phyloP scores from a whole-genome alignment of 2,888 invertebrate species.

The Aphodius sticticus region DNA sequence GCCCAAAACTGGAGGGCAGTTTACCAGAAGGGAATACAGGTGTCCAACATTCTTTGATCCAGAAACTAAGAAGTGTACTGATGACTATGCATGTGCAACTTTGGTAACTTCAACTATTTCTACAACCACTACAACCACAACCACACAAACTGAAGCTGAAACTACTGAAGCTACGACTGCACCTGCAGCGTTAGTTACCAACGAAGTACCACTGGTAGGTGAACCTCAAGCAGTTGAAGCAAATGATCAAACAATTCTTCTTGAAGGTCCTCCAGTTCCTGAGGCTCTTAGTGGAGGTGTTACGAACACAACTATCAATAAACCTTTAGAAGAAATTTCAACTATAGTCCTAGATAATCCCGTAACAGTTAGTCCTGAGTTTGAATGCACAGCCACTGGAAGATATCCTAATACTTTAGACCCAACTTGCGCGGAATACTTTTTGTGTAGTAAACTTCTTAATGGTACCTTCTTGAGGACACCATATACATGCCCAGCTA shows the following conservation, averaged over 20 bases:
- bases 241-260: slow-evolving; percentile 11
- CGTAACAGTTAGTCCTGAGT: not conserved
- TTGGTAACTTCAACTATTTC: not conserved
- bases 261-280: not conserved
- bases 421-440: slow-evolving; percentile 42
- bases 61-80: not conserved
- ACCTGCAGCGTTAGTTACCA: not conserved
- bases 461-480: slow-evolving; percentile 52
- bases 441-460: slow-evolving; percentile 39
- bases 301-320: not conserved
- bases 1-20: slow-evolving; percentile 41
- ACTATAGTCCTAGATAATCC: not conserved
- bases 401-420: slow-evolving; percentile 59
- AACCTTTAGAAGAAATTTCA: not conserved
- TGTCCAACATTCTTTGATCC: slow-evolving; percentile 17
- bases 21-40: slow-evolving; percentile 43
- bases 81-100: slow-evolving; percentile 10
- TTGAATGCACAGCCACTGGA: slow-evolving; percentile 57
- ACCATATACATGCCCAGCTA: slow-evolving; percentile 43
- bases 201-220: not conserved
- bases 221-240: not conserved
- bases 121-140: not conserved
- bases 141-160: not conserved
- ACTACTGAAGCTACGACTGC: not conserved
- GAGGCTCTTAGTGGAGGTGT: not conserved